These are phyloP conservation scores for Sycophila sp. DNA, from an alignment of 1,140 invertebrate genomes.

Conservation along the genomic window DNA sequence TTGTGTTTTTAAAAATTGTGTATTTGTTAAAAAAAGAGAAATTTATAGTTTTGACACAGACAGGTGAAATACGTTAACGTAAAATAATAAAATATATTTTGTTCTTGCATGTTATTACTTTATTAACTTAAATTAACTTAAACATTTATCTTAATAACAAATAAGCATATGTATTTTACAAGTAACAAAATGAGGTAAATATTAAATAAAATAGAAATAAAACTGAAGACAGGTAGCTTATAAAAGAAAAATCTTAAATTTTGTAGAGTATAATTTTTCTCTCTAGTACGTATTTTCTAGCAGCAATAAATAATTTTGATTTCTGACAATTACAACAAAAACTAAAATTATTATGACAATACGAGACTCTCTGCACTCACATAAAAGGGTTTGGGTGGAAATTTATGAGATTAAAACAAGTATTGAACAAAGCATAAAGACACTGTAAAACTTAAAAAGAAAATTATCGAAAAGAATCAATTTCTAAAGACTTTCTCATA, in stretches of 20 bases:
- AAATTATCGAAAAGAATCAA: background rate
- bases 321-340: background rate
- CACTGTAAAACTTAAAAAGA: background rate
- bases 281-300: background rate
- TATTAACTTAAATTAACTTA: slow-evolving; percentile 33
- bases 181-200: slow-evolving; percentile 31
- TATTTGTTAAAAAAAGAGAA: slow-evolving; percentile 3
- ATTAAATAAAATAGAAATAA: slow-evolving; percentile 28
- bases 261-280: background rate
- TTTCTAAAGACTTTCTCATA: slow-evolving; percentile 10
- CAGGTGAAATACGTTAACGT: slow-evolving; percentile 31
- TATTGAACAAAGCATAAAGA: background rate
- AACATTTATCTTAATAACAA: slow-evolving; percentile 27
- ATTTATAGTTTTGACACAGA: slow-evolving; percentile 30
- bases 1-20: slow-evolving; percentile 7
- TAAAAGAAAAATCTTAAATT: background rate
- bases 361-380: background rate
- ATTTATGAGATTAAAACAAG: background rate
- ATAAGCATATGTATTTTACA: slow-evolving; percentile 31
- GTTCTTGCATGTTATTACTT: slow-evolving; percentile 24
- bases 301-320: slow-evolving; percentile 25
- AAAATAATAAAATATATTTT: slow-evolving; percentile 23
- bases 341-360: background rate
- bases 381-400: background rate
- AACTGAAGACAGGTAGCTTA: background rate